phyloP scores from a whole-genome alignment of 2,113 vertebrate species.

The Muscicapa adusta region DNA sequence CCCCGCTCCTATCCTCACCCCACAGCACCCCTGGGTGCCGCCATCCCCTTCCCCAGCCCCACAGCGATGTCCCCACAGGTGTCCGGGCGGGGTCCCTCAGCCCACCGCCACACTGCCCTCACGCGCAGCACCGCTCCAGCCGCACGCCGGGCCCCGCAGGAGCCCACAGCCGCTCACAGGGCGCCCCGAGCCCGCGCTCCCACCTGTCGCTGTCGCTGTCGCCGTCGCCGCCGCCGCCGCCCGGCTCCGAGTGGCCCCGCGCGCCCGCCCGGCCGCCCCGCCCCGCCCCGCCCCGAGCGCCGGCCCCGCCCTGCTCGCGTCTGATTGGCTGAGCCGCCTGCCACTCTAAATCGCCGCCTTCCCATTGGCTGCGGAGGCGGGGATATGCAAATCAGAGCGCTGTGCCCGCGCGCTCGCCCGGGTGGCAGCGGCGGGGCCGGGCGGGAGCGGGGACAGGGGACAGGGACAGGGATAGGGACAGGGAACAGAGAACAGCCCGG shows the following conservation, averaged over 20 bases:
- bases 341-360: rapidly evolving
- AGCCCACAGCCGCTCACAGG: background rate
- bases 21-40: rapidly evolving
- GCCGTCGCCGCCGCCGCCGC: background rate
- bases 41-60: background rate
- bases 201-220: background rate
- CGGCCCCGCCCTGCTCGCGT: background rate
- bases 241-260: background rate
- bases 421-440: background rate
- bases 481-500: background rate
- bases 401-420: background rate
- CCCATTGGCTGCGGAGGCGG: background rate
- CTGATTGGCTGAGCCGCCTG: rapidly evolving
- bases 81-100: background rate
- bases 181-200: background rate
- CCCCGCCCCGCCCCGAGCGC: background rate
- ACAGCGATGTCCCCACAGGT: rapidly evolving
- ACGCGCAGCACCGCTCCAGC: rapidly evolving
- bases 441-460: background rate
- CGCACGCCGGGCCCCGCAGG: background rate
- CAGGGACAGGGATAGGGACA: background rate
- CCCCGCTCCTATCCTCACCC: background rate
- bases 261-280: background rate
- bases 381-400: background rate
- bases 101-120: background rate